Conservation (phyloP, 2,113 vertebrate species). For the Thinocorus orbignyianus region DNA sequence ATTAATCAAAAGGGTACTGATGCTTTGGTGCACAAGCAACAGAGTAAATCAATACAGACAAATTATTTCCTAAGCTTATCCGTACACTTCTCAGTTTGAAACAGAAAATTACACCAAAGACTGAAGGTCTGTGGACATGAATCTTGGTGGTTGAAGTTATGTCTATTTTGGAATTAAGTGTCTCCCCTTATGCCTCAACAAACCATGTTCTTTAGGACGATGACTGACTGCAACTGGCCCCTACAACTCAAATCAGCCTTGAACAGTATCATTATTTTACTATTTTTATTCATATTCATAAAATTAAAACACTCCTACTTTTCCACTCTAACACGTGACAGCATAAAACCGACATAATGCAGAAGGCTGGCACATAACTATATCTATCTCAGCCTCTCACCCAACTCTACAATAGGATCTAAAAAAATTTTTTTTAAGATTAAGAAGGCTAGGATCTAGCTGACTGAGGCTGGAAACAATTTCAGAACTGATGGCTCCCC, state of each 20-base stretch:
- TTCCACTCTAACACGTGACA: background rate
- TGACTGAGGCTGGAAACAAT: background rate
- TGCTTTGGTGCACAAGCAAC: background rate
- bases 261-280: background rate
- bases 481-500: background rate
- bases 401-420: background rate
- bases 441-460: background rate
- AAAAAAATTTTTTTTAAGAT: background rate
- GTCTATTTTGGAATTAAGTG: background rate
- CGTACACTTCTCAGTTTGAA: background rate
- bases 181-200: background rate
- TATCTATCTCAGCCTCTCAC: background rate
- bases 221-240: background rate
- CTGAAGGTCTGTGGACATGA: background rate
- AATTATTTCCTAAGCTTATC: background rate
- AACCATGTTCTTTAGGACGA: background rate
- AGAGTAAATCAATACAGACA: background rate
- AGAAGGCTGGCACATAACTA: background rate
- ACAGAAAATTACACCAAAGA: background rate
- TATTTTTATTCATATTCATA: background rate
- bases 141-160: background rate
- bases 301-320: background rate
- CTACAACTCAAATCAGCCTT: background rate
- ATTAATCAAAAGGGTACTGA: background rate
- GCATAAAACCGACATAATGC: background rate